phyloP scores from a whole-genome alignment of 30 jellyfish, hydroid and myxozoan genomes.

The Aurelia coerulea region DNA sequence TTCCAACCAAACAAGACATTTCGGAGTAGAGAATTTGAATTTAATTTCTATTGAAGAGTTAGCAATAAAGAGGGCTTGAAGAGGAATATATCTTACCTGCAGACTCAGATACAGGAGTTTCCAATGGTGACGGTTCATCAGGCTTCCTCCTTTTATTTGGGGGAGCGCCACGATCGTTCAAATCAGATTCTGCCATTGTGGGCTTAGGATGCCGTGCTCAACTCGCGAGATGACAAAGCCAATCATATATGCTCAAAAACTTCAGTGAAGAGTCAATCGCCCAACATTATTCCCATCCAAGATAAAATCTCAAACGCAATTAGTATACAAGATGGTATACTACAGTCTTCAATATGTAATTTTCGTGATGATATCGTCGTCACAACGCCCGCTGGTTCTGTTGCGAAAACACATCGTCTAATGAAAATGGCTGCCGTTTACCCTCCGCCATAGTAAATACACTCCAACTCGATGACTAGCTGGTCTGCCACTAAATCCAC shows the following conservation, averaged over 20 bases:
- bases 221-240: constrained; percentile 46
- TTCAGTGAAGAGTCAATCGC: constrained; percentile 25
- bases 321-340: constrained; percentile 57
- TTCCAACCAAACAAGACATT: too few relatives aligned
- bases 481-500: not conserved
- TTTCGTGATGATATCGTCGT: constrained; percentile 36
- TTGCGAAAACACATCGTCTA: constrained; percentile 75
- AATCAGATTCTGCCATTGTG: constrained; percentile 93
- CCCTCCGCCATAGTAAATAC: constrained; percentile 37
- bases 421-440: constrained; percentile 75
- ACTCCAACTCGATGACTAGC: constrained; percentile 22
- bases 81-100: constrained; percentile 68
- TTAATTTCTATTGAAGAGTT: too few relatives aligned
- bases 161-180: constrained; percentile 74
- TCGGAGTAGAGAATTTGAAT: too few relatives aligned
- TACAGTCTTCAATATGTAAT: constrained; percentile 21
- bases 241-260: constrained; percentile 57
- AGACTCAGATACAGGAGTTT: constrained; percentile 87
- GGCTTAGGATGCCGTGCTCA: constrained; percentile 44
- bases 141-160: constrained; percentile 92
- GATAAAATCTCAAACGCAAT: constrained; percentile 10
- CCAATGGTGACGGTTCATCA: constrained; percentile 85
- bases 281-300: constrained; percentile 43
- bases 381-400: constrained; percentile 68
- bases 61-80: too few relatives aligned